Evolutionary conservation across 2,113 vertebrate genomes (phyloP).

Genomic region (Planiliza haematocheilus): DNA sequence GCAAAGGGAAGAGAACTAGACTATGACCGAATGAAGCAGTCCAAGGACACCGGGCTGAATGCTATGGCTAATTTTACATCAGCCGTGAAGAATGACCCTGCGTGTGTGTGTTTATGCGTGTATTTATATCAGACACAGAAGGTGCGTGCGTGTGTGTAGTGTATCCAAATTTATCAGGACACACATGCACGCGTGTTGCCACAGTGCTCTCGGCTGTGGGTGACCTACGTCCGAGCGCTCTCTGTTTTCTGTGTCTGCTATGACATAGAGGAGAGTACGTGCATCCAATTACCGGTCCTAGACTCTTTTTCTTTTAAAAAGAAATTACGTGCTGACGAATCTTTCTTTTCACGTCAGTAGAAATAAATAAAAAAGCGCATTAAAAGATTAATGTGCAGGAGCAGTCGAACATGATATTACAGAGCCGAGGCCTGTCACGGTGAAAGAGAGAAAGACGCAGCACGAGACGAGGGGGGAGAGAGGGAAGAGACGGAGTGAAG

Average conservation of each 20-base stretch:
- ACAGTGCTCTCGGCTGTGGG: slow-evolving; percentile 34
- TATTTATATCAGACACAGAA: slow-evolving; percentile 54
- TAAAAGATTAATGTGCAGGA: background rate
- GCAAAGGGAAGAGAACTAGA: slow-evolving; percentile 1
- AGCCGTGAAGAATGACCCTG: slow-evolving; percentile 45
- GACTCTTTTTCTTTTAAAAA: background rate
- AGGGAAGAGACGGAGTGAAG: background rate
- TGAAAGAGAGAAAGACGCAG: background rate
- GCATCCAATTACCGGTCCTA: background rate
- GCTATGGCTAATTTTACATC: slow-evolving; percentile 62
- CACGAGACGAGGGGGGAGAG: background rate
- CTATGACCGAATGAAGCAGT: slow-evolving; percentile 46
- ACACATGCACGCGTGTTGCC: slow-evolving; percentile 2
- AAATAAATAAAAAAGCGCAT: background rate
- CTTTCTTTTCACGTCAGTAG: background rate
- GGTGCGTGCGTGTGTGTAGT: slow-evolving; percentile 10
- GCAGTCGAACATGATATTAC: background rate
- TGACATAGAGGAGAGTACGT: background rate
- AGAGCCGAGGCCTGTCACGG: background rate
- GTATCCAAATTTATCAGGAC: slow-evolving; percentile 47
- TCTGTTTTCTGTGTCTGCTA: background rate
- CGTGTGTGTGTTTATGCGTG: slow-evolving; percentile 34
- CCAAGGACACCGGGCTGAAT: slow-evolving; percentile 62
- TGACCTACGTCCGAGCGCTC: slow-evolving; percentile 28
- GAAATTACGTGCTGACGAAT: background rate